Base-by-base conservation (phyloP, 2,113 vertebrate genomes). In the Stigmatopora nigra region DNA sequence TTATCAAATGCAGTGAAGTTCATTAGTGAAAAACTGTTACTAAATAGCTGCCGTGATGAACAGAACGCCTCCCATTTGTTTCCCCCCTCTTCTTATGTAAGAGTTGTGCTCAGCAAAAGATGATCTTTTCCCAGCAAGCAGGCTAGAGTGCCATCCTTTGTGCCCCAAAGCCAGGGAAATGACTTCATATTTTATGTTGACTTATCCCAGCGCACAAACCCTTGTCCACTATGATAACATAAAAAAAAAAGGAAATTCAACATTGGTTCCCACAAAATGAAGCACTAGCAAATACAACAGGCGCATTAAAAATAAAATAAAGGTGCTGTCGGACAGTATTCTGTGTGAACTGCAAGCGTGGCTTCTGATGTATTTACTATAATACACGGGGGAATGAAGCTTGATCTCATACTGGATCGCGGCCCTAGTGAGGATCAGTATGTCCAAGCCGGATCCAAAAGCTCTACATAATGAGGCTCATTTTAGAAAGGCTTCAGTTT, bases 381-480 rank as follows among this genome's bases (percentile, higher is more conserved):
- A 22, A 20, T 3, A 5, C 4, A 13, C 20, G 20, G 55, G 20
- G 48, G 68, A 64, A 15, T 44, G 31, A 22, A 25, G 19, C 22
- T 69, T 55, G 64, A 73, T 71, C 69, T 69, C 20, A 65, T 65
- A 68, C 71, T 57, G 41, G 65, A 79, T 44, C 11, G 0, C 8
- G 49, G 45, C 51, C 20, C 31, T 7, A 35, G 56, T 58, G 45
- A 63, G 53, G 55, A 69, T 69, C 47, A 59, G 2, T 64, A 65
- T 20, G 63, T 44, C 52, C 19, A 59, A 14, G 53, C 61, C 58
- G 55, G 22, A 65, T 48, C 67, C 61, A 61, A 67, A 66, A 52
- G 45, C 46, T 70, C 31, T 47, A 51, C 31, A 16, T 12, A 45
- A 70, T 52, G 55, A 53, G 62, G 58, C 53, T 70, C 49, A 61